These are phyloP conservation scores for Carabus problematicus DNA, from an alignment of 2,888 invertebrate species.

Conservation along the genomic window DNA sequence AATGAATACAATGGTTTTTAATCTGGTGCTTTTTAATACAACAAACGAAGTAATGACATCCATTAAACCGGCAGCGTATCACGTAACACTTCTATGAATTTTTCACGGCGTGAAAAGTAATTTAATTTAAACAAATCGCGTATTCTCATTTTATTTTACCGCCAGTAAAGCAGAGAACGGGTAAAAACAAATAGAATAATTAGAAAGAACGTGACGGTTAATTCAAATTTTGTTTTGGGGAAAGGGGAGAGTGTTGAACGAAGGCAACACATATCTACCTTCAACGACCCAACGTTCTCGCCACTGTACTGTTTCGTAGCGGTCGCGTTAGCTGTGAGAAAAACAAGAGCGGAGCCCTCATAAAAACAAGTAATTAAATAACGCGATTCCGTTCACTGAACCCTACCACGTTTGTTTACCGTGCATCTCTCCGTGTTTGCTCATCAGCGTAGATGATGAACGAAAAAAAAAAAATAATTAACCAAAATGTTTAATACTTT, in stretches of 20 bases:
- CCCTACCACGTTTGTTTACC: constrained; percentile 28
- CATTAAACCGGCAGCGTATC: neutral
- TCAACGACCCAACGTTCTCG: neutral
- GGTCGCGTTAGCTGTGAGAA: constrained; percentile 8
- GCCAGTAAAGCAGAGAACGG: constrained; percentile 18
- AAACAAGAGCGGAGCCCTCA: constrained; percentile 25
- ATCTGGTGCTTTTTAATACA: no score
- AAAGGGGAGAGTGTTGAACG: constrained; percentile 13
- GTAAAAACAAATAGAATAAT: constrained; percentile 30
- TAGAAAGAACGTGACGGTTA: constrained; percentile 28
- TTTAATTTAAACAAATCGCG: constrained; percentile 18
- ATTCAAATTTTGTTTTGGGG: constrained; percentile 30
- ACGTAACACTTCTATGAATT: neutral
- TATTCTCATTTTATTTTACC: constrained; percentile 23
- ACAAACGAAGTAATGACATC: no score
- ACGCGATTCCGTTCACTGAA: constrained; percentile 14
- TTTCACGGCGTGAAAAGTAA: neutral
- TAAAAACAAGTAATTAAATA: constrained; percentile 36
- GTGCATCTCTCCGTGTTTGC: constrained; percentile 26
- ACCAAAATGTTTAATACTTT: constrained; percentile 20
- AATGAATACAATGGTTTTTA: no score
- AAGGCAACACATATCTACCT: constrained; percentile 3
- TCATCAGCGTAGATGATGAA: constrained; percentile 1
- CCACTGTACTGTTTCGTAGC: no score
- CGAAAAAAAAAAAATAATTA: constrained; percentile 28